Evolutionary conservation across 2,888 invertebrate genomes (phyloP).

Genomic region (Gymnosoma rotundatum): DNA sequence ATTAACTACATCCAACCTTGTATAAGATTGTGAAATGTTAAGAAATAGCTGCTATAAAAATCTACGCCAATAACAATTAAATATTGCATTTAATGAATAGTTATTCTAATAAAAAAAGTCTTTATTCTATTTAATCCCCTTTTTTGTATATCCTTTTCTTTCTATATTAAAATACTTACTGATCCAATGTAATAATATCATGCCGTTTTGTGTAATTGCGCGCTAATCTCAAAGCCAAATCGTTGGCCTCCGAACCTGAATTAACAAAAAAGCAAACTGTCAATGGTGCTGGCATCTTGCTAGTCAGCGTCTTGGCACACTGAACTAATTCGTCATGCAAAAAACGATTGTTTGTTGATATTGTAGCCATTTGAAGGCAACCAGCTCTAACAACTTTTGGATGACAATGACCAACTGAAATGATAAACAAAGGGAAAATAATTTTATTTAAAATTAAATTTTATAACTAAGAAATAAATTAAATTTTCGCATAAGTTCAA

Average conservation of each 20-base stretch:
- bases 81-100: no score
- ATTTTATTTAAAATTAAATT: not conserved
- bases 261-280: slow-evolving; percentile 98
- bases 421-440: slow-evolving; percentile 12
- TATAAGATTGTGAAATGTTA: no score
- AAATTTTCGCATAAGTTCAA: no score
- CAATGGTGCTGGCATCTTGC: slow-evolving; percentile 90
- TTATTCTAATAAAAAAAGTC: no score
- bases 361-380: slow-evolving; percentile 92
- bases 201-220: slow-evolving; percentile 93
- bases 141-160: not conserved
- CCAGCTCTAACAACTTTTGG: slow-evolving; percentile 96
- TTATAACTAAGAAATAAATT: no score
- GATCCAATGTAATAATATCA: slow-evolving; percentile 96
- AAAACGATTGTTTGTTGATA: slow-evolving; percentile 98
- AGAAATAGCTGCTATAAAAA: no score
- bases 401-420: slow-evolving; percentile 98
- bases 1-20: no score
- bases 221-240: slow-evolving; percentile 95
- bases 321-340: slow-evolving; percentile 97
- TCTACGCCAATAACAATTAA: no score
- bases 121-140: not conserved
- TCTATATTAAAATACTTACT: slow-evolving; percentile 89
- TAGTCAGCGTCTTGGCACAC: slow-evolving; percentile 92
- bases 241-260: slow-evolving; percentile 99